Evolutionary conservation across 2,797 vertebrate genomes (phyloP), one percentile per base, ranked within the genome.

Genomic region (Pogonophryne albipinna): DNA sequence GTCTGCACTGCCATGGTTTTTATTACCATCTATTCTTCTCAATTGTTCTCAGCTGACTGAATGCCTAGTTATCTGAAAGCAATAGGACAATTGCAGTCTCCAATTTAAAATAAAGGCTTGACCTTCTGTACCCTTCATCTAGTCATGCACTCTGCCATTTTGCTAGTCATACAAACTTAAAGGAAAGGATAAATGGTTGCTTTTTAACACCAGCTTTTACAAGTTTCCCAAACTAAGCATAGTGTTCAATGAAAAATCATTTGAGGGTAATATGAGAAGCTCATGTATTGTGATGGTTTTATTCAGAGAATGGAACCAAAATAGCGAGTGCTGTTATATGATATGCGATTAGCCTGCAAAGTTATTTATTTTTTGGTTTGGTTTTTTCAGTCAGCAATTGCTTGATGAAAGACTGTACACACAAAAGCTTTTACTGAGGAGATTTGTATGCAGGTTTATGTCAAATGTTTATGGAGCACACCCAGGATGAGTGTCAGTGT

Each of bases 11-110:
- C 59, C 19, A 64, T 59, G 14, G 47, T 66, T 67, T 60, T 66
- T 23, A 55, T 59, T 16, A 1, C 46, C 34, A 66, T 70, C 19
- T 53, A 47, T 56, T 38, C 45, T 45, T 44, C 57, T 74, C 31
- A 46, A 59, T 58, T 55, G n/a, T n/a, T 67, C 58, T 46, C 53
- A 67, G 74, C 27, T 71, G 56, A 58, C 20, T 53, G 17, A 70
- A 46, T 51, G 15, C n/a, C 50, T 34, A 38, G 47, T 63, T 27
- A 10, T 66, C 34, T 51, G 11, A 50, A 76, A 62, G 51, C 47
- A 46, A 70, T 42, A 61, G 60, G 50, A 53, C 55, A 58, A 34
- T 38, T 56, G 20, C 27, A 77, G 53, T 34, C 61, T 58, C 17
- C 50, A 68, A 52, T 61, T 75, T 27, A 59, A 45, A 31, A 20